Base-by-base conservation (phyloP, 1,140 invertebrate genomes). In the Portunus trituberculatus region DNA sequence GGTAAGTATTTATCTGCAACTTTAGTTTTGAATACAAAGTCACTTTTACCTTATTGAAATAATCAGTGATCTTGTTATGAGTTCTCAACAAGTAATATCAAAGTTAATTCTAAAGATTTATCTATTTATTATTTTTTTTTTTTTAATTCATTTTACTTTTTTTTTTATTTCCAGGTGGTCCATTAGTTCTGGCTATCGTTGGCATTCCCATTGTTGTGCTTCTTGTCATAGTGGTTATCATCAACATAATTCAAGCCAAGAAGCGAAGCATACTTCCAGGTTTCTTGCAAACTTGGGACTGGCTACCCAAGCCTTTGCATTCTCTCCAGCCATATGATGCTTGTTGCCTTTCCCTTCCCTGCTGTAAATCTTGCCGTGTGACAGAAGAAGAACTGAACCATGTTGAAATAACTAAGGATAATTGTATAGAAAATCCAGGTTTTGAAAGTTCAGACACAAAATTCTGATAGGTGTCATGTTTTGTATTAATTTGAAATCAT, bases 241-340 rank as follows among this genome's bases (percentile, higher is more conserved):
- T 96, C 8, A 97, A 96, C 92, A 76, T 96, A 59, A 39, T 97
- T 10, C 97, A 98, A 96, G 95, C 93, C 10, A 97, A 97, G 93
- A 93, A 95, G 20, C 97, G 97, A 0, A 92, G 96, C 6, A 46
- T 96, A 0, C 96, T 98, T 20, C 97, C 97, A 6, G 10, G 39
- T 28, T 95, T 96, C 29, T 95, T 97, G 8, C 93, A 96, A 83
- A 97, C 96, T 52, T 98, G 97, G 97, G 96, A 97, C 14, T 98
- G 97, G 95, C 96, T 98, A 0, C 97, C 97, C 0, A 45, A 96
- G 28, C 97, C 96, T 59, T 91, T 97, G 88, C 97, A 97, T 39
- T 97, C 97, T 28, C 96, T 98, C 0, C 96, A 97, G 88, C 97
- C 97, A 2, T 96, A 96, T 82, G 97, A 97, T 93, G 84, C 95